Conservation (phyloP, 2,113 vertebrate genomes). For the Antechinus stuartii region DNA sequence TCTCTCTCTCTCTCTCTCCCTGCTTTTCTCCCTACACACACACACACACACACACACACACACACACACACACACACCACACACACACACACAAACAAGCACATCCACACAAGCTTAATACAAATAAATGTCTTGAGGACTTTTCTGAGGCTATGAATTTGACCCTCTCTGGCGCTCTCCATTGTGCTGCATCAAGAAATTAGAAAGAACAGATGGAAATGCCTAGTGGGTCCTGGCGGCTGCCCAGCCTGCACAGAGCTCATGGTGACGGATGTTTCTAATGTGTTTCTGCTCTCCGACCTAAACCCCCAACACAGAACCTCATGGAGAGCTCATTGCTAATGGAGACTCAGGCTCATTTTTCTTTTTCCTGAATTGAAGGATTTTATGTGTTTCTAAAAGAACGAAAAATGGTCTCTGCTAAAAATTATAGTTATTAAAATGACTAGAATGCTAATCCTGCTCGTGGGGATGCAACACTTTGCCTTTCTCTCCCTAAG, state of each 20-base stretch:
- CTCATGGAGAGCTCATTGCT: slow-evolving; percentile 2
- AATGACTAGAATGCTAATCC: not conserved
- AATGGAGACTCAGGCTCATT: not conserved
- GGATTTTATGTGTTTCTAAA: not conserved
- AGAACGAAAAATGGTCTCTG: not conserved
- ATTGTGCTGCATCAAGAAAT: not conserved
- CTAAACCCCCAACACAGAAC: not conserved
- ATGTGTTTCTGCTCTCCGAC: not conserved
- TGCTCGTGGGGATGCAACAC: not conserved
- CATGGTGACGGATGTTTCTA: not conserved
- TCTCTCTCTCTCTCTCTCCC: no score
- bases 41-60: not conserved
- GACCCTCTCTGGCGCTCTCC: not conserved
- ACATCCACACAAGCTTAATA: not conserved
- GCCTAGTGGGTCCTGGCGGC: not conserved
- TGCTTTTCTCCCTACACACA: not conserved
- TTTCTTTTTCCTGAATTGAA: not conserved
- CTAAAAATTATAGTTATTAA: not conserved
- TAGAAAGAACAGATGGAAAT: not conserved
- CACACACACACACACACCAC: not conserved
- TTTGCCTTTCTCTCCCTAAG: not conserved
- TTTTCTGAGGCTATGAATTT: not conserved
- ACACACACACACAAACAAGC: not conserved
- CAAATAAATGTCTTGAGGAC: not conserved
- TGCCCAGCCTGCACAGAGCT: not conserved